Conservation (phyloP, 2,113 vertebrate genomes). For the Prinia subflava region DNA sequence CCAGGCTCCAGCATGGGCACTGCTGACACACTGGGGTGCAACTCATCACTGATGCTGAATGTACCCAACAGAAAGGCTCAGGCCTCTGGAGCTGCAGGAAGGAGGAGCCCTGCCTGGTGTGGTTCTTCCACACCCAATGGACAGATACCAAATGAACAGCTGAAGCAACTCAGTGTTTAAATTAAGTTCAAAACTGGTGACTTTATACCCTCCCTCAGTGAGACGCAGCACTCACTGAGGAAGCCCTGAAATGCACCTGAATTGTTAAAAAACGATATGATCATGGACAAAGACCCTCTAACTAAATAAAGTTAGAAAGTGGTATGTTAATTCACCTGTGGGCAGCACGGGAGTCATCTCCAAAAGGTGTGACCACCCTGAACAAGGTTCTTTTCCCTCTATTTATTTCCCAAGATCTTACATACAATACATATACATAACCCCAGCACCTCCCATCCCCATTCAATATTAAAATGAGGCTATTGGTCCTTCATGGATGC, state of each 20-base stretch:
- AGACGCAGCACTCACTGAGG: conserved; percentile 3
- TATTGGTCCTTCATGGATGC: no score
- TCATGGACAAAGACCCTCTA: no score
- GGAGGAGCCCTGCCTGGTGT: neutral
- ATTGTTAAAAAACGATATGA: no score
- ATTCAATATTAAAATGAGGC: no score
- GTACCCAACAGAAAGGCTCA: neutral
- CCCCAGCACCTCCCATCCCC: no score
- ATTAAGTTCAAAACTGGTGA: neutral
- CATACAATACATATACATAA: no score
- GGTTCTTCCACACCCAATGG: conserved; percentile 38
- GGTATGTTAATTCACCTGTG: no score
- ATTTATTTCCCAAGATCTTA: no score
- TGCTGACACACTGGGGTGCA: neutral
- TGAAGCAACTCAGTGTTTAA: conserved; percentile 29
- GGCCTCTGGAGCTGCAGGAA: conserved; percentile 7
- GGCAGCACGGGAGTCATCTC: no score
- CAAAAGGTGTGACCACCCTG: no score
- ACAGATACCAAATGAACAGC: conserved; percentile 52
- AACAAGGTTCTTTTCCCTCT: no score
- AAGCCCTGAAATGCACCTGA: neutral
- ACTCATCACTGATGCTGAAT: neutral
- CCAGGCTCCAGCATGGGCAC: neutral
- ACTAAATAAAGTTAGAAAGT: no score
- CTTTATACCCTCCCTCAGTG: neutral